These are phyloP conservation scores for Zeus faber DNA, from an alignment of 2,113 vertebrate species.

Conservation along the genomic window DNA sequence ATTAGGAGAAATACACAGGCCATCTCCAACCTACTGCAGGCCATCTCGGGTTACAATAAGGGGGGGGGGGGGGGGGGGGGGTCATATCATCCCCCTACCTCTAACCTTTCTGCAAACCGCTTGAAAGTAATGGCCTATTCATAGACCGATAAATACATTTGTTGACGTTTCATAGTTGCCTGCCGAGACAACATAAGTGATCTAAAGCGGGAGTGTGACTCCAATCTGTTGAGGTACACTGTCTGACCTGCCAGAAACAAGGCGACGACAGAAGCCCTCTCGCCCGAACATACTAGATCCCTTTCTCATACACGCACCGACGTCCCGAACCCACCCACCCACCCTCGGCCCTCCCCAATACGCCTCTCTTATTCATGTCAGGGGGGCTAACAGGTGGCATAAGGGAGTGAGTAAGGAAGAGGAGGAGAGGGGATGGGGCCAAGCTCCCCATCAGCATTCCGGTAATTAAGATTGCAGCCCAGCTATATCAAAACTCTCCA, in stretches of 20 bases:
- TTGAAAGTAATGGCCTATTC: conserved; percentile 59
- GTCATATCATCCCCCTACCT: conserved; percentile 41
- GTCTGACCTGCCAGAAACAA: too few species aligned
- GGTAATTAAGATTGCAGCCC: conserved; percentile 58
- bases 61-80: conserved; percentile 13
- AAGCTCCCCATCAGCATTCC: conserved; percentile 57
- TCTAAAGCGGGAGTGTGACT: conserved; percentile 51
- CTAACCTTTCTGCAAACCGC: conserved; percentile 38
- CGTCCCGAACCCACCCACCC: background rate
- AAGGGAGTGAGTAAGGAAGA: conserved; percentile 26
- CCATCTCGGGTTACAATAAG: conserved; percentile 53
- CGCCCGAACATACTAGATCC: background rate
- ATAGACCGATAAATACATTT: conserved; percentile 51
- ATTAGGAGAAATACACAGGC: conserved; percentile 61
- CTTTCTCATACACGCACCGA: background rate
- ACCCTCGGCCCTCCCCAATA: conserved; percentile 13
- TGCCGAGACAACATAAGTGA: conserved; percentile 25
- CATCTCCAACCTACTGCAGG: conserved; percentile 30
- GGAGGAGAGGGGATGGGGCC: conserved; percentile 12
- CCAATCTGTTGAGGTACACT: conserved; percentile 36
- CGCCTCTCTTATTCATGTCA: conserved; percentile 32
- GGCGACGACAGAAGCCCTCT: background rate
- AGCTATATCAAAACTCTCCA: conserved; percentile 53
- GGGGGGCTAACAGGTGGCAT: conserved; percentile 54
- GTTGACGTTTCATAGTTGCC: conserved; percentile 44